Evolutionary conservation across 2,113 vertebrate genomes (phyloP).

Genomic region (Raja brachyura): DNA sequence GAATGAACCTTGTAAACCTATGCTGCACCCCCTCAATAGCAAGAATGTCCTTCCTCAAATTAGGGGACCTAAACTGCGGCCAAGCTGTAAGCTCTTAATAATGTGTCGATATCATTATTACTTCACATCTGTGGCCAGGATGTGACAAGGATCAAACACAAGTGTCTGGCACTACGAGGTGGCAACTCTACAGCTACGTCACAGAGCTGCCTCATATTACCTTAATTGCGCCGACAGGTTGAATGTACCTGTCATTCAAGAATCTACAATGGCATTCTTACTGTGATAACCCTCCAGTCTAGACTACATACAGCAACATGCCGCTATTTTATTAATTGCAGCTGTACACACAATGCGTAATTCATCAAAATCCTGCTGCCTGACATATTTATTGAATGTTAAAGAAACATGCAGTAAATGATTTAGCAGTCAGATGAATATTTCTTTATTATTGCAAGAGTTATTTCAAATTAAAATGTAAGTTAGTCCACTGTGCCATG

Average conservation of each 20-base stretch:
- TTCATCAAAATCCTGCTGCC: background rate
- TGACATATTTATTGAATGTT: background rate
- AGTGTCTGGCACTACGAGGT: too few relatives aligned
- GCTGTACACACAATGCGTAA: slow-evolving; percentile 15
- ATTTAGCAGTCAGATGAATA: background rate
- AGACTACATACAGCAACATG: background rate
- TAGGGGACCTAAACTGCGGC: too few relatives aligned
- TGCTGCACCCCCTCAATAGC: too few relatives aligned
- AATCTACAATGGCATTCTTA: background rate
- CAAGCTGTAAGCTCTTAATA: too few relatives aligned
- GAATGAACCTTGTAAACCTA: too few relatives aligned
- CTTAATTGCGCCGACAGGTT: background rate
- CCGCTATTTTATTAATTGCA: slow-evolving; percentile 11
- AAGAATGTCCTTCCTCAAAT: too few relatives aligned
- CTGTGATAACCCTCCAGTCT: background rate
- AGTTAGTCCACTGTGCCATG: background rate
- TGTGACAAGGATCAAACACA: too few relatives aligned
- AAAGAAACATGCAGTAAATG: background rate
- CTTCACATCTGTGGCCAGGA: too few relatives aligned
- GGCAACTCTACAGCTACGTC: too few relatives aligned
- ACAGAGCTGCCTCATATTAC: background rate
- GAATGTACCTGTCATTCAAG: background rate
- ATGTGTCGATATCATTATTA: too few relatives aligned
- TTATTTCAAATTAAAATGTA: too few relatives aligned
- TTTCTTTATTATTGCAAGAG: background rate